Evolutionary conservation across 2,888 invertebrate genomes (phyloP).

Genomic region (Baronia brevicornis): DNA sequence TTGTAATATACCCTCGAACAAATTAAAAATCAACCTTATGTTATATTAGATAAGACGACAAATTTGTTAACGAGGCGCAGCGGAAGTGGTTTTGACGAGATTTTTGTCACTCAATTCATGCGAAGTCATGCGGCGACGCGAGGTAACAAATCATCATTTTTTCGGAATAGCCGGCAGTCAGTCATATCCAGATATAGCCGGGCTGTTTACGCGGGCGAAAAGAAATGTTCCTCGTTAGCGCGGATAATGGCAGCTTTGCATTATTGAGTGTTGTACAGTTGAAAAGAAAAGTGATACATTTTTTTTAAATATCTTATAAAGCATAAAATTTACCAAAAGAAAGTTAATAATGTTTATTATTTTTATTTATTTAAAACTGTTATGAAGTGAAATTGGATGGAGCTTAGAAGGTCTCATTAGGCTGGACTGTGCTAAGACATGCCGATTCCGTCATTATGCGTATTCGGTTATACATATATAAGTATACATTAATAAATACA

Average conservation of each 20-base stretch:
- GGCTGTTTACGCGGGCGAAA: conserved; percentile 38
- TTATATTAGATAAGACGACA: conserved; percentile 19
- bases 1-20: conserved; percentile 14
- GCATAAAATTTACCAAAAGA: conserved; percentile 5
- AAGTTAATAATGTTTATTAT: conserved; percentile 1
- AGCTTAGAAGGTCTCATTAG: too few relatives aligned
- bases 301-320: conserved; percentile 16
- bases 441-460: too few relatives aligned
- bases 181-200: conserved; percentile 46
- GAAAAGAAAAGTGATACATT: conserved; percentile 26
- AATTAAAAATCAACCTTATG: conserved; percentile 27
- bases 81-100: conserved; percentile 29
- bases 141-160: conserved; percentile 69
- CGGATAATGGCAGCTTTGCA: conserved; percentile 58
- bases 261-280: conserved; percentile 47
- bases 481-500: too few relatives aligned
- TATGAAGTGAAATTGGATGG: too few relatives aligned
- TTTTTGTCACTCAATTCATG: conserved; percentile 67
- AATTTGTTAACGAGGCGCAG: conserved; percentile 11
- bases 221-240: conserved; percentile 65
- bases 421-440: too few relatives aligned
- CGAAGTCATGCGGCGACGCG: conserved; percentile 46
- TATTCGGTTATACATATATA: too few relatives aligned
- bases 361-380: too few relatives aligned
- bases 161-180: conserved; percentile 42